These are phyloP conservation scores for Chelonus insularis DNA, from an alignment of 1,140 invertebrate genomes.

Conservation along the genomic window DNA sequence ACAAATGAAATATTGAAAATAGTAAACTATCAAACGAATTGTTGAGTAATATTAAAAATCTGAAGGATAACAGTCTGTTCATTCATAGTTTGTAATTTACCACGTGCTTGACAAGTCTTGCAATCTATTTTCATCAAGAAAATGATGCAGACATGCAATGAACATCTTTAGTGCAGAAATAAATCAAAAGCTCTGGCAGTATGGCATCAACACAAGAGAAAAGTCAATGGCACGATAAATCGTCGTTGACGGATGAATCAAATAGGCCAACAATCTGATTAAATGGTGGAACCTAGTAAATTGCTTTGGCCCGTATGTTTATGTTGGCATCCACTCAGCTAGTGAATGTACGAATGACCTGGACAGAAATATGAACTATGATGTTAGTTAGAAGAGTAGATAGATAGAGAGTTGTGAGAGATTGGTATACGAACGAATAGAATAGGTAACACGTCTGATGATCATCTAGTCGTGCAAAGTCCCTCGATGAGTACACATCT, in stretches of 20 bases:
- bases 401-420: background rate
- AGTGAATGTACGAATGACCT: background rate
- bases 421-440: slow-evolving; percentile 8
- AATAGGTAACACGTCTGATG: slow-evolving; percentile 29
- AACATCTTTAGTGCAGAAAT: background rate
- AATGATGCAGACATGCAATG: background rate
- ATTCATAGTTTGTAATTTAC: too few relatives aligned
- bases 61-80: too few relatives aligned
- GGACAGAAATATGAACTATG: background rate
- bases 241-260: background rate
- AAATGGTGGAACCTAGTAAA: background rate
- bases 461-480: slow-evolving; percentile 36
- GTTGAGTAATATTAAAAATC: too few relatives aligned
- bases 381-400: background rate
- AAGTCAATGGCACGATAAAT: slow-evolving; percentile 22
- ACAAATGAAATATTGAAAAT: too few relatives aligned
- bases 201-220: background rate
- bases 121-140: background rate
- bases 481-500: slow-evolving; percentile 36
- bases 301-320: background rate
- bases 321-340: background rate
- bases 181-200: background rate
- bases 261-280: slow-evolving; percentile 4
- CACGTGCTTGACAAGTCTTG: background rate
- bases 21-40: too few relatives aligned